Evolutionary conservation across 2,888 invertebrate genomes (phyloP), one percentile per base, ranked within the genome.

Genomic region (Rhagium mordax): DNA sequence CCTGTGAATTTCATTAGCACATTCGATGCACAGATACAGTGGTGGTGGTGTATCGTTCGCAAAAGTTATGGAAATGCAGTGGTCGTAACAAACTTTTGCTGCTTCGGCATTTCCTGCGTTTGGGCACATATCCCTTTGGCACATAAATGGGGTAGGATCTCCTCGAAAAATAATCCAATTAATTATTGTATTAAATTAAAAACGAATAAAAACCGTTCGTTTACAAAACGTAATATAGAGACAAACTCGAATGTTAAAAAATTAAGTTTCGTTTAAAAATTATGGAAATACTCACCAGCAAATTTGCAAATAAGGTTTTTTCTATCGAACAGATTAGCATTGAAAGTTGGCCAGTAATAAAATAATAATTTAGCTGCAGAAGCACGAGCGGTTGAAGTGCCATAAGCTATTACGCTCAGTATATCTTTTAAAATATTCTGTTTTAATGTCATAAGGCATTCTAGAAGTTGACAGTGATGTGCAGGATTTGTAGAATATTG

Each of bases 261-360:
- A 18, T 41, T 15, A 33, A 61, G 51, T 57, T 61, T 68, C 20
- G 24, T 48, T 48, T 41, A 51, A 65, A 29, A 2, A 49, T 49
- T 18, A 13, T 21, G 5, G 15, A 27, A 27, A 57, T 61, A 88
- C 89, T 90, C 85, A 96, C 96, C 95, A 78, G 95, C 94, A 84
- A 96, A 93, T 89, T 96, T 96, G 84, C 96, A 94, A 70, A 96
- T 93, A 70, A 96, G 91, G 2, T 95, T 95, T 84, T 95, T 95
- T 68, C 97, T 91, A 86, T 98, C 98, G 83, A 97, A 95, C 5
- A 97, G 91, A 84, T 96, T 95, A 21, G 98, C 95, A 88, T 98
- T 98, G 84, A 99, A 95, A 3, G 98, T 96, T 3, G 99, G 99
- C 98, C 99, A 99, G 88, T 99, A 99, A 89, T 98, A 98, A 89